Conservation (phyloP, 2,113 vertebrate species). For the Sturnus vulgaris region DNA sequence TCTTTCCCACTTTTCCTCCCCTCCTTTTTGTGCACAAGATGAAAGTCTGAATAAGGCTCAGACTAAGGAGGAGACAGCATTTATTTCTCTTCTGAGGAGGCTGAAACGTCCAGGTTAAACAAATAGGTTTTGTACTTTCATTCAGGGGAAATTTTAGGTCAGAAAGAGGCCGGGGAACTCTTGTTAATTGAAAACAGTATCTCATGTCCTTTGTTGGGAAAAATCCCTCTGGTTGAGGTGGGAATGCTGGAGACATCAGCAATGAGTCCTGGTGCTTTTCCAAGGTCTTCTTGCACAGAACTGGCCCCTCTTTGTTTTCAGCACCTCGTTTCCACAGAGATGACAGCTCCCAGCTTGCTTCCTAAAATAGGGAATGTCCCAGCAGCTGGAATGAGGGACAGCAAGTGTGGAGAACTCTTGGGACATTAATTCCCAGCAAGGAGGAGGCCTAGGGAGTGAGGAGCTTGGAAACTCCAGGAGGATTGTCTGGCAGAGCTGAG, state of each 20-base stretch:
- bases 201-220: neutral
- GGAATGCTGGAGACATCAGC: neutral
- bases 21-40: neutral
- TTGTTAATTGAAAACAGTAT: conserved; percentile 8
- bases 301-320: neutral
- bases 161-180: neutral
- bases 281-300: accelerated
- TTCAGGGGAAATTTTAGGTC: neutral
- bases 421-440: neutral
- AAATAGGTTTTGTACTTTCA: conserved; percentile 9
- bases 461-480: neutral
- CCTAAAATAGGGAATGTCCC: neutral
- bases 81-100: neutral
- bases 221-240: neutral
- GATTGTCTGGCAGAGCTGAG: neutral
- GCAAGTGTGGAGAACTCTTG: neutral
- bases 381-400: neutral
- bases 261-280: neutral
- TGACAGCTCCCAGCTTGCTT: neutral
- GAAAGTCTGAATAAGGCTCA: neutral
- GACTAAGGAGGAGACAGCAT: neutral
- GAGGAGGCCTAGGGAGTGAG: neutral
- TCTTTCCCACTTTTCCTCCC: neutral
- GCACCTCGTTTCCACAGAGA: neutral
- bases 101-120: conserved; percentile 19